Evolutionary conservation across 2,888 invertebrate genomes (phyloP).

Genomic region (Sarcophaga rosellei): DNA sequence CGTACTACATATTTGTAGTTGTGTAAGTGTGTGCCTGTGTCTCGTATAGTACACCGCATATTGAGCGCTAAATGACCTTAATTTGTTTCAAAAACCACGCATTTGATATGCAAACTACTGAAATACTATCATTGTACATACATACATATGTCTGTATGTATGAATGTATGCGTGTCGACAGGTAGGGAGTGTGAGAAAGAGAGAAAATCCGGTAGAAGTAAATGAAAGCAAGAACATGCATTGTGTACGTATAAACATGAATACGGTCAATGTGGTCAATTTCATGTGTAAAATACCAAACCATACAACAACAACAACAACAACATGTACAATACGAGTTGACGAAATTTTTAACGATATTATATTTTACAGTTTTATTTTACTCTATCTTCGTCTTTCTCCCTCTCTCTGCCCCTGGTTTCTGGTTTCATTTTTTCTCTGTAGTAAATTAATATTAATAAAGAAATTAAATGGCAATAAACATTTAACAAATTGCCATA

Average conservation of each 20-base stretch:
- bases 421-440: neutral
- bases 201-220: neutral
- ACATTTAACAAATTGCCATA: slow-evolving; percentile 28
- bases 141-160: neutral
- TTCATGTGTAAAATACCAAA: slow-evolving; percentile 25
- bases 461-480: slow-evolving; percentile 35
- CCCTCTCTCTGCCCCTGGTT: neutral
- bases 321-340: neutral
- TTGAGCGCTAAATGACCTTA: slow-evolving; percentile 66
- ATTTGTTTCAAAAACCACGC: slow-evolving; percentile 64
- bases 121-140: neutral
- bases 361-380: slow-evolving; percentile 1
- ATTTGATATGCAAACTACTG: slow-evolving; percentile 58
- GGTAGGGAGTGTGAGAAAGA: neutral
- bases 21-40: neutral
- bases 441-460: slow-evolving; percentile 38
- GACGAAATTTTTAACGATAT: slow-evolving; percentile 17
- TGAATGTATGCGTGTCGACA: neutral
- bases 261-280: slow-evolving; percentile 57
- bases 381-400: no score
- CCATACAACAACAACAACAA: slow-evolving; percentile 11
- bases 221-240: slow-evolving; percentile 8
- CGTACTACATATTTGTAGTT: neutral
- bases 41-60: slow-evolving; percentile 45
- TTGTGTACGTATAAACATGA: slow-evolving; percentile 6